Percentiles rank a stretch among this genome's conserved stretches.
Evolutionary conservation across 2,888 invertebrate species (phyloP).

Genomic region (Drosophila parthenogenetica): DNA sequence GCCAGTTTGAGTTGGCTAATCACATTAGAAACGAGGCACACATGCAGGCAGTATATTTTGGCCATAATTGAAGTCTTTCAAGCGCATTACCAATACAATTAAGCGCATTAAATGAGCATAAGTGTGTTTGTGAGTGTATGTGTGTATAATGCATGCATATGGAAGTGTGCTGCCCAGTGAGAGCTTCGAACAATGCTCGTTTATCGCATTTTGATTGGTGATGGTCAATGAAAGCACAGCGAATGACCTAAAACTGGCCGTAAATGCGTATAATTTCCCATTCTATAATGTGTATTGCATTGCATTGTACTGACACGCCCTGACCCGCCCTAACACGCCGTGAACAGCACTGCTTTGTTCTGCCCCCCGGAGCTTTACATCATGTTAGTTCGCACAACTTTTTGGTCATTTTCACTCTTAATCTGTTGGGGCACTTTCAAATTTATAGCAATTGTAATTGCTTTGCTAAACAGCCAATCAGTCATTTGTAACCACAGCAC

Average conservation of each 20-base stretch:
- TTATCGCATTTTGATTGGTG: slow-evolving; percentile 43
- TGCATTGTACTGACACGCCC: slow-evolving; percentile 15
- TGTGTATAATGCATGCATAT: slow-evolving; percentile 21
- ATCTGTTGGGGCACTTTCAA: slow-evolving; percentile 69
- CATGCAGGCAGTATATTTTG: slow-evolving; percentile 21
- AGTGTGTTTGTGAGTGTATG: slow-evolving; percentile 27
- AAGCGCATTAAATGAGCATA: slow-evolving; percentile 46
- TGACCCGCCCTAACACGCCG: neutral
- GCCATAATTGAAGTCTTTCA: slow-evolving; percentile 66
- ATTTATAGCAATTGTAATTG: slow-evolving; percentile 66
- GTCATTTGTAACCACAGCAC: slow-evolving; percentile 6
- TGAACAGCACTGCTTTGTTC: neutral
- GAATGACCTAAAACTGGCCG: slow-evolving; percentile 42
- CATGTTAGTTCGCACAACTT: slow-evolving; percentile 16
- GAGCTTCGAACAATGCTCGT: slow-evolving; percentile 55
- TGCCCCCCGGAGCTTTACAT: slow-evolving; percentile 2
- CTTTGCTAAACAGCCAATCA: slow-evolving; percentile 25
- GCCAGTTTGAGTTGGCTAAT: slow-evolving; percentile 74
- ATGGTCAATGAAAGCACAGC: slow-evolving; percentile 41
- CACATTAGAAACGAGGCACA: slow-evolving; percentile 52
- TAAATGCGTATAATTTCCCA: slow-evolving; percentile 64
- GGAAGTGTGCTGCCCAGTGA: slow-evolving; percentile 2
- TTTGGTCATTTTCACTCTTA: slow-evolving; percentile 56
- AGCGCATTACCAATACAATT: slow-evolving; percentile 73
- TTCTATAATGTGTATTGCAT: slow-evolving; percentile 49